Base-by-base conservation (phyloP, 2,888 invertebrate genomes). In the Priocnemis perturbator region DNA sequence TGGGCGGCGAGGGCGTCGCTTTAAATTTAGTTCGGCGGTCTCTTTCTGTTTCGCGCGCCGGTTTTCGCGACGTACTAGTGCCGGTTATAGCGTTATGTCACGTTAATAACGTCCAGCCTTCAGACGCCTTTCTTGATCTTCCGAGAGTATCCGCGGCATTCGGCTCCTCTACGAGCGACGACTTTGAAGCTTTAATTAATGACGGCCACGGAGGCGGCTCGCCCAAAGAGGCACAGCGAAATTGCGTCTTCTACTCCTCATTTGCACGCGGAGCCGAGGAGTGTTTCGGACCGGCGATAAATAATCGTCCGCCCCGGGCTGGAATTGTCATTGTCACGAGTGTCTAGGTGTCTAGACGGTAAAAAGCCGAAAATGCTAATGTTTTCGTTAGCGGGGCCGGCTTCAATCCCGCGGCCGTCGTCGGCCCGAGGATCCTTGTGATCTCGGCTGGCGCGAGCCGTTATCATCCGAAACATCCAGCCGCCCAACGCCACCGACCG, bases 141-240 rank as follows among this genome's bases (percentile, higher is more conserved):
- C 75, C 68, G 73, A 14, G 50, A 50, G 67, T 75, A 78, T 80
- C 78, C 75, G 60, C 71, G 78, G 79, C 64, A 83, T 81, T 70
- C 79, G 74, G 52, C 55, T 14, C 37, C 55, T 55, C 55, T 26
- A 26, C 44, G 60, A 58, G 73, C 52, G 69, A 76, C 72, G 79
- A 85, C 84, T 85, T 85, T 85, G 84, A 85, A 83, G 81, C 83
- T 84, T 81, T 85, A 85, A 85, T 85, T 85, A 84, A 85, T 85
- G 82, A 84, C 77, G 73, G 67, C 69, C 77, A 66, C 60, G 60
- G 69, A 69, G 60, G 52, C 26, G 17, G 19, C 56, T 64, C 62
- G 64, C 17, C 4, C 69, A 72, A 72, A 76, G 73, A 71, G 73
- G 71, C 69, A 75, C 65, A 69, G 64, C 62, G 71, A 81, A 78